A percentile compares a stretch with the other conserved stretches of the same genome.
Evolutionary conservation across 2,113 vertebrate genomes (phyloP).

Genomic region (Mesocricetus auratus): DNA sequence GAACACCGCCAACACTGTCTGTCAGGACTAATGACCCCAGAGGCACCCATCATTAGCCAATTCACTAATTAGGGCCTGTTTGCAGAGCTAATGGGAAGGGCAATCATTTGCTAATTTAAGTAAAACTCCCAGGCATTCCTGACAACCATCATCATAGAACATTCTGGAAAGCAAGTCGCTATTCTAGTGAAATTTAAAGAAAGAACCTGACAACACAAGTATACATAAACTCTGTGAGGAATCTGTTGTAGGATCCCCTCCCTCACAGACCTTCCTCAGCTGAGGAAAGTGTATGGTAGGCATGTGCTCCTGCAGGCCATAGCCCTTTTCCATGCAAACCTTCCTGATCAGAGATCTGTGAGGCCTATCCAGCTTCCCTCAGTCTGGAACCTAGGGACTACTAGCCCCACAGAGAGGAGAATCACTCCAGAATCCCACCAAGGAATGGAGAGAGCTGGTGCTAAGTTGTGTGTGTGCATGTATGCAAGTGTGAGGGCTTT

Average conservation of each 20-base stretch:
- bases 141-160: constrained; percentile 46
- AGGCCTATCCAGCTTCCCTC: background rate
- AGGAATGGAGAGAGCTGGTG: background rate
- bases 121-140: constrained; percentile 50
- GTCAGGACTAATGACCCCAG: constrained; percentile 66
- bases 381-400: background rate
- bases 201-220: background rate
- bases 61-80: constrained; percentile 67
- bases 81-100: constrained; percentile 62
- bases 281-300: background rate
- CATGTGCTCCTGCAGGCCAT: background rate
- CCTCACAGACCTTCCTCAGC: background rate
- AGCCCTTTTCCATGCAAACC: background rate
- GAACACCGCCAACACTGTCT: constrained; percentile 15
- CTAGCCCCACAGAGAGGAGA: background rate
- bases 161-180: constrained; percentile 37
- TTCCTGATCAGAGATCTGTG: background rate
- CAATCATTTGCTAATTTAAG: constrained; percentile 65
- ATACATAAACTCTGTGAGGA: background rate
- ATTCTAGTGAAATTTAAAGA: constrained; percentile 42
- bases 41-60: constrained; percentile 64
- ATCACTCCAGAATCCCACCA: background rate
- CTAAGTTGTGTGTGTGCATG: background rate
- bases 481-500: background rate
- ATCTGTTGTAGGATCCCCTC: background rate